These are phyloP conservation scores for Vandiemenella viatica DNA, from an alignment of 2,888 invertebrate species.

Conservation along the genomic window DNA sequence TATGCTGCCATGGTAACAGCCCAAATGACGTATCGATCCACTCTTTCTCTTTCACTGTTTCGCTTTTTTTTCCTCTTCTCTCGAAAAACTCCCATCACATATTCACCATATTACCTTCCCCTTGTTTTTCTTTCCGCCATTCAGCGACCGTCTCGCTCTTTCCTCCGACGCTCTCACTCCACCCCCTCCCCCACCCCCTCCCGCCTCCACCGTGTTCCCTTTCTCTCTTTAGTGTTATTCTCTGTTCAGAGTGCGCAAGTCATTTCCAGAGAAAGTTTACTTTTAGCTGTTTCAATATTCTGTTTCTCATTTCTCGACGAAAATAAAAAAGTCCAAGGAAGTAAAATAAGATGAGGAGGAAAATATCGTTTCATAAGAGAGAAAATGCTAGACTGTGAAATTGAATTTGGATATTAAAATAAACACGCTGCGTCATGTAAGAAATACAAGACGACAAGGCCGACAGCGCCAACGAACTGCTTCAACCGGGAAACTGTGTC, in stretches of 20 bases:
- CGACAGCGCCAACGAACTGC: no score
- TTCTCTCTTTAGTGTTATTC: slow-evolving; percentile 4
- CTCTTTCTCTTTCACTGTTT: slow-evolving; percentile 15
- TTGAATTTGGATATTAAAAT: slow-evolving; percentile 18
- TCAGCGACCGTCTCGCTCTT: neutral
- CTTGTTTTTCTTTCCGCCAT: slow-evolving; percentile 26
- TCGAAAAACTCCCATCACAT: slow-evolving; percentile 26
- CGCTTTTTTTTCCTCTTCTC: slow-evolving; percentile 19
- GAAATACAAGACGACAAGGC: no score
- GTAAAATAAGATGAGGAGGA: slow-evolving; percentile 11
- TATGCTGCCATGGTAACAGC: slow-evolving; percentile 36
- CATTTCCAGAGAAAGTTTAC: slow-evolving; percentile 21
- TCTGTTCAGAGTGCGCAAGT: slow-evolving; percentile 16
- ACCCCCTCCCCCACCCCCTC: neutral
- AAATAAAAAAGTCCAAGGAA: slow-evolving; percentile 14
- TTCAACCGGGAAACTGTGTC: no score
- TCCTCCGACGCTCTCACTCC: neutral
- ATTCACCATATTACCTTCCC: slow-evolving; percentile 33
- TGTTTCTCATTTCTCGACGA: slow-evolving; percentile 21
- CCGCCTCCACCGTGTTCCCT: neutral
- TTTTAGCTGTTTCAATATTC: slow-evolving; percentile 24
- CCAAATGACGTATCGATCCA: slow-evolving; percentile 37
- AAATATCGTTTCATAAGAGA: no score
- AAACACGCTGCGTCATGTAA: slow-evolving; percentile 10
- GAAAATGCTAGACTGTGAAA: slow-evolving; percentile 13